Conservation (phyloP, 2,797 vertebrate species). For the Petrocephalus schoutedeni region DNA sequence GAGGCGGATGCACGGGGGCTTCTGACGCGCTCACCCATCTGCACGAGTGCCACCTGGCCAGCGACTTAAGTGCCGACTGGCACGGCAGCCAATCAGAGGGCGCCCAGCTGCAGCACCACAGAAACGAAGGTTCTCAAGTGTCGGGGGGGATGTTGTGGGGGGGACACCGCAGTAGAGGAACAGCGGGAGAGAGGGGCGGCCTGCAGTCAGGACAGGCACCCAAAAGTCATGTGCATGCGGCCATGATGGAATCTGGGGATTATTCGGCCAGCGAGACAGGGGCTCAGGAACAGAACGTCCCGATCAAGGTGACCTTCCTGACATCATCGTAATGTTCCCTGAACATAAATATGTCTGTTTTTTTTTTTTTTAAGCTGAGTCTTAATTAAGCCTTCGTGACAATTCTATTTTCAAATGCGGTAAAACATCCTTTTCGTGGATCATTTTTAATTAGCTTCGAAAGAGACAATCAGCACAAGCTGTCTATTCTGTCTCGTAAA, state of each 20-base stretch:
- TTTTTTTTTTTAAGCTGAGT: background rate
- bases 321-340: background rate
- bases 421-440: background rate
- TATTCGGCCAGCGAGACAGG: constrained; percentile 44
- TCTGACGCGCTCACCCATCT: constrained; percentile 98
- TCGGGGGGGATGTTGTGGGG: constrained; percentile 58
- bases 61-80: constrained; percentile 76
- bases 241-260: constrained; percentile 70
- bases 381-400: constrained; percentile 16
- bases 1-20: constrained; percentile 94
- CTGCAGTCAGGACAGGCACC: constrained; percentile 65
- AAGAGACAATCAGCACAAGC: background rate
- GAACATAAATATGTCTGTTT: background rate
- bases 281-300: background rate
- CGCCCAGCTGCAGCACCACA: constrained; percentile 65
- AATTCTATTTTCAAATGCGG: constrained; percentile 17
- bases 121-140: constrained; percentile 66
- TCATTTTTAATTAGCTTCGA: constrained; percentile 21
- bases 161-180: constrained; percentile 64
- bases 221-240: constrained; percentile 71
- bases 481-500: background rate
- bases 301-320: constrained; percentile 5
- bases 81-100: constrained; percentile 61
- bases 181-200: constrained; percentile 63
- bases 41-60: constrained; percentile 99